Evolutionary conservation across 2,888 invertebrate genomes (phyloP), one percentile per base, ranked within the genome.

Genomic region (Chromoteleia sp.): DNA sequence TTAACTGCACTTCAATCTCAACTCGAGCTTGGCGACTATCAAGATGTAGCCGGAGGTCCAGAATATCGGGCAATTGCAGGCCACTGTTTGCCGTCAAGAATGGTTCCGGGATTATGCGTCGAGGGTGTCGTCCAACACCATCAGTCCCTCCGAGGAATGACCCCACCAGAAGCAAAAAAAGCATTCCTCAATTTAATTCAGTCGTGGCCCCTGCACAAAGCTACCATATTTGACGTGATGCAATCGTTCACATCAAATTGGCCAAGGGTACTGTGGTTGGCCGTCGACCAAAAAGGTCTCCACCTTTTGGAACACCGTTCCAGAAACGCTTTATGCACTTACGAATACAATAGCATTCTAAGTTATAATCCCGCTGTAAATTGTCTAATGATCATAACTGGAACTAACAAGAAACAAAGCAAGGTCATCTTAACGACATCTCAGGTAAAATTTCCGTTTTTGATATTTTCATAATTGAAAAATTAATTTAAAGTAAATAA

Each of bases 211-310:
- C 93, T 98, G 67, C 97, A 98, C 83, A 94, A 96, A 84, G 98
- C 98, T 12, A 98, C 98, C 54, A 96, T 98, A 88, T 98, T 97
- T 91, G 98, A 98, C 91, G 98, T 98, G 43, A 97, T 97, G 95
- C 98, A 98, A 96, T 97, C 97, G 8, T 98, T 98, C 91, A 98
- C 98, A 10, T 98, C 98, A 21, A 97, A 97, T 92, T 98, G 98
- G 97, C 98, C 98, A 25, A 94, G 98, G 88, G 95, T 96, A 45
- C 93, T 98, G 50, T 98, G 98, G 97, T 93, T 98, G 85, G 98
- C 97, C 19, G 97, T 98, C 61, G 98, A 98, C 92, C 98, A 98
- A 91, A 95, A 95, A 86, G 98, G 98, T 15, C 94, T 98, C 79
- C 98, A 98, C 91, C 93, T 98, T 81, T 93, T 98, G 87, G 97